Conservation (phyloP, 1,140 invertebrate species). For the Subanguina moxae region DNA sequence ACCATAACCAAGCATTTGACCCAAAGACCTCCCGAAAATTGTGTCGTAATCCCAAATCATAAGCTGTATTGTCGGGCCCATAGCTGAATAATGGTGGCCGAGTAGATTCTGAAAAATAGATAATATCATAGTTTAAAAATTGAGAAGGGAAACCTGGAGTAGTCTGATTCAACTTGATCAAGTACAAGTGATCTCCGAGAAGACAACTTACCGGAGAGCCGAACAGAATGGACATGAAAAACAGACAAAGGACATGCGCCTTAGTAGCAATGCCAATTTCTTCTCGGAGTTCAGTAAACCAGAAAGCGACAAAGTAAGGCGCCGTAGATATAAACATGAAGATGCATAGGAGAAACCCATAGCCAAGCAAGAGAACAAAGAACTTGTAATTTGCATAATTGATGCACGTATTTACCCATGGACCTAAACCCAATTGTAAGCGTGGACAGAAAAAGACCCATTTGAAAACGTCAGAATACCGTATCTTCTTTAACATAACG, state of each 20-base stretch:
- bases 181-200: background rate
- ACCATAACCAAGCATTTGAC: background rate
- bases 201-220: background rate
- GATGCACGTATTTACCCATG: background rate
- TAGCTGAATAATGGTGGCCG: background rate
- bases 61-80: background rate
- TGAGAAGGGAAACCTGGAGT: background rate
- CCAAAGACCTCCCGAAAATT: slow-evolving; percentile 3
- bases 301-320: background rate
- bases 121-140: background rate
- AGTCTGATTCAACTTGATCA: background rate
- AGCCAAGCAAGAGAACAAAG: background rate
- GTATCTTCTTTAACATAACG: too few relatives aligned
- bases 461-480: too few relatives aligned
- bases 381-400: slow-evolving; percentile 2
- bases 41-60: background rate
- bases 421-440: too few relatives aligned
- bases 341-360: background rate
- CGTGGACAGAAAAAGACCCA: too few relatives aligned
- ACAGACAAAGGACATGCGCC: background rate
- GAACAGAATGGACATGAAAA: background rate
- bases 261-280: background rate
- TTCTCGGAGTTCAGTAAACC: background rate
- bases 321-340: background rate
- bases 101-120: background rate